A percentile compares a stretch with the other conserved stretches of the same genome.
These are phyloP conservation scores for Nysson spinosus DNA, from an alignment of 2,888 invertebrate genomes.

Conservation along the genomic window DNA sequence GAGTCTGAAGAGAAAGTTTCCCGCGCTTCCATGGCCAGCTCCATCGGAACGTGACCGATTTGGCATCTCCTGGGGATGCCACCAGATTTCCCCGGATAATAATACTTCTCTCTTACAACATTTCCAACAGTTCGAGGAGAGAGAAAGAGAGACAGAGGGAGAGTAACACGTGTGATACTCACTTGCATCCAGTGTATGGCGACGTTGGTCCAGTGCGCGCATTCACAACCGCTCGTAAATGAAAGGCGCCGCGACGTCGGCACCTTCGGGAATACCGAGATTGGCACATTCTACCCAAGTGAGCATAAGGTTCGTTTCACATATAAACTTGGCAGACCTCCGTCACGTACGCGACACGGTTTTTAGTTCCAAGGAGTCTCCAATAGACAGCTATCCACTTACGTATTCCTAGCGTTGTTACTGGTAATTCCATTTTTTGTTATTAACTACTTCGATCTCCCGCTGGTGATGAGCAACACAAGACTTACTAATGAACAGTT, in stretches of 20 bases:
- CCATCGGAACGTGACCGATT: slow-evolving; percentile 80
- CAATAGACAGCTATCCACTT: background rate
- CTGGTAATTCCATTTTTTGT: too few species aligned
- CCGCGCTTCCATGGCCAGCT: slow-evolving; percentile 61
- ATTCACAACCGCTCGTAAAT: slow-evolving; percentile 60
- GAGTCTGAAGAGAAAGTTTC: slow-evolving; percentile 67
- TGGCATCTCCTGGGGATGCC: slow-evolving; percentile 78
- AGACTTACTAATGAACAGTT: too few species aligned
- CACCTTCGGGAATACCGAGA: slow-evolving; percentile 52
- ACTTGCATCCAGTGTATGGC: slow-evolving; percentile 46
- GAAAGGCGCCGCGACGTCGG: slow-evolving; percentile 58
- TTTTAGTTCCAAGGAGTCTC: slow-evolving; percentile 29
- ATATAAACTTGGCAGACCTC: slow-evolving; percentile 36
- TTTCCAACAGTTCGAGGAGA: slow-evolving; percentile 48
- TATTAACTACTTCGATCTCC: too few species aligned
- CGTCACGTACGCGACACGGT: slow-evolving; percentile 56
- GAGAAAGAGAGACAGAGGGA: slow-evolving; percentile 15
- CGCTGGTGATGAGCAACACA: too few species aligned
- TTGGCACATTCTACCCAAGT: slow-evolving; percentile 54
- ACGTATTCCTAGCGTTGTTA: slow-evolving; percentile 1
- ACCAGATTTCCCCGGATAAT: slow-evolving; percentile 81
- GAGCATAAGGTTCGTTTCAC: slow-evolving; percentile 16
- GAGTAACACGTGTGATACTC: slow-evolving; percentile 36
- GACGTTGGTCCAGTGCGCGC: slow-evolving; percentile 17
- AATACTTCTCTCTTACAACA: slow-evolving; percentile 78